Evolutionary conservation across 2,113 vertebrate species (phyloP).

Genomic region (Procavia capensis): DNA sequence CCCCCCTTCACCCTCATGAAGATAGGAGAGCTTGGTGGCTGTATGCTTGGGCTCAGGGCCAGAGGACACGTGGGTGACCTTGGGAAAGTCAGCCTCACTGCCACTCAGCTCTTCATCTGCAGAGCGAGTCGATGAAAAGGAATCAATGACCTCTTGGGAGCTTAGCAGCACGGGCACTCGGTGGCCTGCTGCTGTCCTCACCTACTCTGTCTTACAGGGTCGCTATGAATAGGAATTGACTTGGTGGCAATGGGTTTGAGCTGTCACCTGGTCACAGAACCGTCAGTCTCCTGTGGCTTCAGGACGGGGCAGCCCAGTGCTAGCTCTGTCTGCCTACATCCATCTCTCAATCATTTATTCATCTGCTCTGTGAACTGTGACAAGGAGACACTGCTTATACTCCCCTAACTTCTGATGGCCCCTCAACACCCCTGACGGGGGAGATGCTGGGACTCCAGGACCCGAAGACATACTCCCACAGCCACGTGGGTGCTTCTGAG

Average conservation of each 20-base stretch:
- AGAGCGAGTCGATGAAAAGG: not conserved
- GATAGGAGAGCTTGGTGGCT: not conserved
- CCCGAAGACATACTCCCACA: no score
- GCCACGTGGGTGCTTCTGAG: no score
- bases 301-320: not conserved
- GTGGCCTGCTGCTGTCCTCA: not conserved
- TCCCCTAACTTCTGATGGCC: not conserved
- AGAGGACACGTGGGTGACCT: accelerated
- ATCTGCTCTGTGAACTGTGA: not conserved
- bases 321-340: not conserved
- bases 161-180: not conserved
- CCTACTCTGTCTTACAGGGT: no score
- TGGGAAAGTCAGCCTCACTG: not conserved
- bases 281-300: not conserved
- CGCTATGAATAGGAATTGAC: no score
- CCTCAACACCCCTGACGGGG: no score
- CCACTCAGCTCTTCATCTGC: not conserved
- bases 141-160: not conserved
- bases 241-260: no score
- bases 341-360: not conserved
- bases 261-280: not conserved
- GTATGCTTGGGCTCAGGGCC: not conserved
- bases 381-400: not conserved
- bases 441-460: no score
- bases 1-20: accelerated